A percentile compares a stretch with the other conserved stretches of the same genome.
phyloP scores from a whole-genome alignment of 2,888 invertebrate genomes.

The Mayetiola destructor region DNA sequence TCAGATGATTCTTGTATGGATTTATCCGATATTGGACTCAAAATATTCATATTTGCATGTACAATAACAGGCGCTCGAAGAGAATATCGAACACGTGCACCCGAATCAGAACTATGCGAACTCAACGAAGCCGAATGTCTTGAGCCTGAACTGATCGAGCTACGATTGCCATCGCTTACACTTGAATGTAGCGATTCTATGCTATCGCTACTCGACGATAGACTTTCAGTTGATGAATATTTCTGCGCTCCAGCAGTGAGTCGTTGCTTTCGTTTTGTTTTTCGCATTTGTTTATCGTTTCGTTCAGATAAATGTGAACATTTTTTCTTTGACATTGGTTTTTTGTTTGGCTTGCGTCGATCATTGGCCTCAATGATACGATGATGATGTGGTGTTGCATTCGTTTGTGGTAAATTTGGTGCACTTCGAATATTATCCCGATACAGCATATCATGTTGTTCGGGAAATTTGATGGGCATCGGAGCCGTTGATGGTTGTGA shows the following conservation, averaged over 20 bases:
- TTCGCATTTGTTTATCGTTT: constrained; percentile 26
- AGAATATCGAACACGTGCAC: constrained; percentile 43
- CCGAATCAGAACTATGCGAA: constrained; percentile 72
- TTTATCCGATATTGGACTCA: constrained; percentile 81
- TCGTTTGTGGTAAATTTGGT: constrained; percentile 44
- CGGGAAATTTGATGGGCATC: constrained; percentile 63
- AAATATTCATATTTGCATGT: constrained; percentile 66
- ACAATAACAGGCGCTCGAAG: constrained; percentile 53
- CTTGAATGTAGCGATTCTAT: constrained; percentile 77
- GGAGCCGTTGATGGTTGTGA: constrained; percentile 77
- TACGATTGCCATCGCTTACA: constrained; percentile 74
- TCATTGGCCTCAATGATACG: constrained; percentile 19
- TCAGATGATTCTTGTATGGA: constrained; percentile 62
- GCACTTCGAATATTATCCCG: constrained; percentile 72
- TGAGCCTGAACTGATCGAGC: constrained; percentile 73
- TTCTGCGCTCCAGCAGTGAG: constrained; percentile 21
- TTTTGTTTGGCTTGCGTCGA: constrained; percentile 42
- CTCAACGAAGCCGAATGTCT: constrained; percentile 70
- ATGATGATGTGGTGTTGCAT: constrained; percentile 33
- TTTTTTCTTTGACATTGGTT: constrained; percentile 40
- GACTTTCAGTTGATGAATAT: constrained; percentile 61
- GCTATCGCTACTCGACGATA: constrained; percentile 77
- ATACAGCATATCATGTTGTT: constrained; percentile 42
- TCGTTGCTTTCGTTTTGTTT: not conserved
- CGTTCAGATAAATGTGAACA: constrained; percentile 47